Evolutionary conservation across 2,888 invertebrate genomes (phyloP), one percentile per base, ranked within the genome.

Genomic region (Aromia moschata): DNA sequence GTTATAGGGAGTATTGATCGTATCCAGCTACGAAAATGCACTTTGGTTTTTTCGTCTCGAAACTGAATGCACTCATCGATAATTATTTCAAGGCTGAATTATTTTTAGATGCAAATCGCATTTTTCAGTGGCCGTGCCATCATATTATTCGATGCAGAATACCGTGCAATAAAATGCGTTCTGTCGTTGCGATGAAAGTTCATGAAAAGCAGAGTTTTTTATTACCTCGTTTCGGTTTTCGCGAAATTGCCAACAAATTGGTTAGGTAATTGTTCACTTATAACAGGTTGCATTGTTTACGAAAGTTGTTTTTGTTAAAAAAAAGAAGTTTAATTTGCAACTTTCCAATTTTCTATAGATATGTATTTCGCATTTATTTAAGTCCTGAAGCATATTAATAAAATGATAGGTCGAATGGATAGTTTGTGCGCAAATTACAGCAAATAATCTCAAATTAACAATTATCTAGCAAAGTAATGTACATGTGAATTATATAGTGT

Each of bases 1-100:
- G 58, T 62, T 60, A 60, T 43, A 45, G 58, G 45, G 44, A 58
- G 65, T 65, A 65, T 65, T 63, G 65, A 65, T 65, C 65, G 25
- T 33, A 37, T 36, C 43, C 25, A 44, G 20, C 36, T 44, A 31
- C 31, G 30, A 16, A 15, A 52, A 41, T 30, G 15, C 25, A 15
- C 16, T 41, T 31, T 9, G 7, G 7, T 25, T 15, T 41, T 31
- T 15, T n/a, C 40, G 40, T 49, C 18, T 20, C 38, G 15, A 47
- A 49, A 20, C n/a, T 14, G 25, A 41, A 17, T 51, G 52, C 52
- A 52, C 40, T 41, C 31, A 10, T 31, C 41, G 25, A 30, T 41
- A 30, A 31, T 41, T 52, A 12, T 17, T 52, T 17, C 52, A 52
- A 52, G 52, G 52, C 41, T 52, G 30, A 17, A 14, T 25, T 52